Percentiles rank a stretch among this genome's conserved stretches.
These are phyloP conservation scores for Melierax canorus DNA, from an alignment of 2,113 vertebrate species.

Conservation along the genomic window DNA sequence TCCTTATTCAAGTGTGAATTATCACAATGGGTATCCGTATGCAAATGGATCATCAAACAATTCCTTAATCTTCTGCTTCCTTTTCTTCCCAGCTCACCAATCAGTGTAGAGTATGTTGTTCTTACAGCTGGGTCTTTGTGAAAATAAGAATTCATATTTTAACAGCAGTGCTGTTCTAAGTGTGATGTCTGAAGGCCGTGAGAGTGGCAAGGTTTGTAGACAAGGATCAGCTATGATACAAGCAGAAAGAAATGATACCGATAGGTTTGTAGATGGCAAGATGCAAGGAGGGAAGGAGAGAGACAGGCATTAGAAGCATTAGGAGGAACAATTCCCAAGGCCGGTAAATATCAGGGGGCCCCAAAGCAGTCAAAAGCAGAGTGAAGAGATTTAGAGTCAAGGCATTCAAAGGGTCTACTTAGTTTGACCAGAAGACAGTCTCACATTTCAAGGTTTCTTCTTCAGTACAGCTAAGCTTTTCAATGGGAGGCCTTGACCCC, in stretches of 20 bases:
- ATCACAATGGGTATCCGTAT: background rate
- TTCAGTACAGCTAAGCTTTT: conserved; percentile 59
- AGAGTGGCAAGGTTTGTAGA: background rate
- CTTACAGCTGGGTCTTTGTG: background rate
- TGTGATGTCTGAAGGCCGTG: background rate
- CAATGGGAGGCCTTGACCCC: conserved; percentile 57
- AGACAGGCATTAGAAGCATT: conserved; percentile 3
- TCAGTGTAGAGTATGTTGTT: background rate
- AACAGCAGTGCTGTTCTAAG: background rate
- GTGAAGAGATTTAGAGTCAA: conserved; percentile 56
- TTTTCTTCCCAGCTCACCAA: background rate
- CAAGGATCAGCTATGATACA: background rate
- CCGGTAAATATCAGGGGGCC: conserved; percentile 40
- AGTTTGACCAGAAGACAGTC: conserved; percentile 51
- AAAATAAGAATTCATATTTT: background rate
- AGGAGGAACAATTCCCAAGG: conserved; percentile 41
- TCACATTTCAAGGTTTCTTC: conserved; percentile 64
- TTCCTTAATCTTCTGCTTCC: background rate
- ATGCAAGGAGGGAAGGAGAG: background rate
- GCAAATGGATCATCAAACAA: background rate
- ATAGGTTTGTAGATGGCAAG: background rate
- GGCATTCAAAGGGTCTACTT: conserved; percentile 53
- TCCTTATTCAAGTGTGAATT: background rate
- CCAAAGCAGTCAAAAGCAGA: conserved; percentile 41
- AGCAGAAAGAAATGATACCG: background rate